Evolutionary conservation across 2,113 vertebrate genomes (phyloP).

Genomic region (Boleophthalmus pectinirostris): DNA sequence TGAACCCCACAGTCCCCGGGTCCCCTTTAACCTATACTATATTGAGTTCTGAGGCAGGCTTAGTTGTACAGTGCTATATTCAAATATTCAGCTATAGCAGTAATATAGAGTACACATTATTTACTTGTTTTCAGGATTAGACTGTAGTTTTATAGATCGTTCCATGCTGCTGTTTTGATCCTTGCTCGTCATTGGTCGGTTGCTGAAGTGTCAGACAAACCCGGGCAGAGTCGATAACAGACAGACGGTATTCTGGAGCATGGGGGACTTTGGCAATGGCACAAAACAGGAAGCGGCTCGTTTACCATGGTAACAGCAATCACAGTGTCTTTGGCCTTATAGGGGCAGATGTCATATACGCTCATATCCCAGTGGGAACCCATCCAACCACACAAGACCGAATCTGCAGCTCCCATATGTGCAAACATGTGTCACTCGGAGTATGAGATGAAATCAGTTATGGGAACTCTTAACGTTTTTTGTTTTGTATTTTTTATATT

Average conservation of each 20-base stretch:
- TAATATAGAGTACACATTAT: background rate
- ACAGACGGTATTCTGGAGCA: constrained; percentile 12
- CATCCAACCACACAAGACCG: background rate
- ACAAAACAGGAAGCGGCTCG: background rate
- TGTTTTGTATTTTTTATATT: too few species aligned
- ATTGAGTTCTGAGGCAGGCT: background rate
- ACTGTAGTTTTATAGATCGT: constrained; percentile 24
- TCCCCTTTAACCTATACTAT: background rate
- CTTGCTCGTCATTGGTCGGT: background rate
- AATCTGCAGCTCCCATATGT: background rate
- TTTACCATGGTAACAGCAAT: background rate
- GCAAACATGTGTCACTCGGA: constrained; percentile 1
- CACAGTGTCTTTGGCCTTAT: background rate
- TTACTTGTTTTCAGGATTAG: background rate
- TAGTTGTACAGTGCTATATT: background rate
- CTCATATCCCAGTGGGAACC: background rate
- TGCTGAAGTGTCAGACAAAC: constrained; percentile 21
- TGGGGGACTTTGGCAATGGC: background rate
- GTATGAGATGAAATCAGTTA: background rate
- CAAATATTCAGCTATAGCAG: background rate
- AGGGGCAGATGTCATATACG: constrained; percentile 1
- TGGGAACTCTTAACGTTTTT: too few species aligned
- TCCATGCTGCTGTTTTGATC: background rate
- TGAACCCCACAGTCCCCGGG: background rate
- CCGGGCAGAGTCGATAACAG: constrained; percentile 27